Conservation (phyloP, 2,888 invertebrate genomes). For the Barypeithes pellucidus region DNA sequence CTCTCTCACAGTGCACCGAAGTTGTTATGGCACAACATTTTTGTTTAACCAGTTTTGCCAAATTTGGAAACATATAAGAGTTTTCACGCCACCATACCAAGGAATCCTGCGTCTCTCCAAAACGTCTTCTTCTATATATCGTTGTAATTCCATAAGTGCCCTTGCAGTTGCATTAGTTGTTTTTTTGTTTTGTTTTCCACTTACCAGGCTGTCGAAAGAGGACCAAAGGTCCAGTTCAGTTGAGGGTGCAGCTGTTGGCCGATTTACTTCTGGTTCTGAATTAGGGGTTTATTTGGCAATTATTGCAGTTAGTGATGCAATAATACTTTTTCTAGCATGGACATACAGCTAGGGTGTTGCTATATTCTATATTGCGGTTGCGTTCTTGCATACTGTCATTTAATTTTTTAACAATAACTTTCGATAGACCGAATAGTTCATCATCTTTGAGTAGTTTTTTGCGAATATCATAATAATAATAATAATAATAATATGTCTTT, state of each 20-base stretch:
- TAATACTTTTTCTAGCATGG: conserved; percentile 3
- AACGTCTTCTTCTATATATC: too few relatives aligned
- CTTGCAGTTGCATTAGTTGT: conserved; percentile 43
- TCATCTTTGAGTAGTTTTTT: not conserved
- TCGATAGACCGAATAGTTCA: conserved; percentile 19
- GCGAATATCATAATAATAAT: too few relatives aligned
- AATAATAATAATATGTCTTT: too few relatives aligned
- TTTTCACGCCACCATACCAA: too few relatives aligned
- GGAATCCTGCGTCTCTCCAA: too few relatives aligned
- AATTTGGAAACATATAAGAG: too few relatives aligned
- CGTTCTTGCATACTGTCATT: conserved; percentile 24
- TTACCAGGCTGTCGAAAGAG: conserved; percentile 20
- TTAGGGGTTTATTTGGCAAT: not conserved
- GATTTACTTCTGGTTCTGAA: conserved; percentile 1
- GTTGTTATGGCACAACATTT: too few relatives aligned
- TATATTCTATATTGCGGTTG: conserved; percentile 48
- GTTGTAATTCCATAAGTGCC: conserved; percentile 26
- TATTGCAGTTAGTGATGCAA: not conserved
- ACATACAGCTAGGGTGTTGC: conserved; percentile 51
- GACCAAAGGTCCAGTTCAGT: conserved; percentile 27
- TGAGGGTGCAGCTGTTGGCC: not conserved
- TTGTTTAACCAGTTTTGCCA: too few relatives aligned
- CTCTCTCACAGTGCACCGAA: too few relatives aligned
- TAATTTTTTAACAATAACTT: conserved; percentile 30
- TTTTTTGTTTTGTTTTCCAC: conserved; percentile 12